Conservation (phyloP, 92 coral and sea anemone genomes). For the Pocillopora grandis region DNA sequence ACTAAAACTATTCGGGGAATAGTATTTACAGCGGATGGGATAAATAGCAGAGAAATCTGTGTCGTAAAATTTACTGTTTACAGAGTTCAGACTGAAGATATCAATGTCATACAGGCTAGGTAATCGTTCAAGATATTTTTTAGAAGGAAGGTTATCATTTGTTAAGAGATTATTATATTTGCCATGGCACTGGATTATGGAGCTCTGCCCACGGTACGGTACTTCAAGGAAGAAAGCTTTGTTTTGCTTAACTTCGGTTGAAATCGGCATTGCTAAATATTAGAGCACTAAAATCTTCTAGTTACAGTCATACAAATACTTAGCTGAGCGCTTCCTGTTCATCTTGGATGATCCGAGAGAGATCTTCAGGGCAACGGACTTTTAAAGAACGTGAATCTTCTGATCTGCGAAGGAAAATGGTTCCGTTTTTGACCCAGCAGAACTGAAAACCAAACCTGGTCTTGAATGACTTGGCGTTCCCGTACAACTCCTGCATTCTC, state of each 20-base stretch:
- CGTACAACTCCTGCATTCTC: too few species aligned
- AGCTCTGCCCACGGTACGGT: slow-evolving; percentile 21
- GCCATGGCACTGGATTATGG: slow-evolving; percentile 19
- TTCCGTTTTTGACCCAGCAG: slow-evolving; percentile 38
- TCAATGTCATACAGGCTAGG: slow-evolving; percentile 41
- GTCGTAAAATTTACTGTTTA: background rate
- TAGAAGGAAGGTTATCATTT: slow-evolving; percentile 36
- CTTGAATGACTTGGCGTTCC: too few species aligned
- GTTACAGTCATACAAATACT: too few species aligned
- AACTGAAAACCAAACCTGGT: too few species aligned
- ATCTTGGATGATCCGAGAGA: background rate
- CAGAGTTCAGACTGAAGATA: slow-evolving; percentile 18
- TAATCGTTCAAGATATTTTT: slow-evolving; percentile 32
- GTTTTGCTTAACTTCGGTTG: background rate
- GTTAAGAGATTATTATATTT: slow-evolving; percentile 13
- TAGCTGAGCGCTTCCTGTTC: too few species aligned
- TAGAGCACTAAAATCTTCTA: too few species aligned
- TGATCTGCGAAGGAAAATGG: slow-evolving; percentile 37
- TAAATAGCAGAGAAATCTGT: slow-evolving; percentile 5
- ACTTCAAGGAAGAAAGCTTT: slow-evolving; percentile 16
- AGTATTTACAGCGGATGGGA: slow-evolving; percentile 43
- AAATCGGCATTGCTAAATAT: too few species aligned
- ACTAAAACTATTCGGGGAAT: slow-evolving; percentile 16
- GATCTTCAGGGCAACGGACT: slow-evolving; percentile 33
- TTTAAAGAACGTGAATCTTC: slow-evolving; percentile 43